These are phyloP conservation scores for Hemitrygon akajei DNA, from an alignment of 2,797 vertebrate species.

Conservation along the genomic window DNA sequence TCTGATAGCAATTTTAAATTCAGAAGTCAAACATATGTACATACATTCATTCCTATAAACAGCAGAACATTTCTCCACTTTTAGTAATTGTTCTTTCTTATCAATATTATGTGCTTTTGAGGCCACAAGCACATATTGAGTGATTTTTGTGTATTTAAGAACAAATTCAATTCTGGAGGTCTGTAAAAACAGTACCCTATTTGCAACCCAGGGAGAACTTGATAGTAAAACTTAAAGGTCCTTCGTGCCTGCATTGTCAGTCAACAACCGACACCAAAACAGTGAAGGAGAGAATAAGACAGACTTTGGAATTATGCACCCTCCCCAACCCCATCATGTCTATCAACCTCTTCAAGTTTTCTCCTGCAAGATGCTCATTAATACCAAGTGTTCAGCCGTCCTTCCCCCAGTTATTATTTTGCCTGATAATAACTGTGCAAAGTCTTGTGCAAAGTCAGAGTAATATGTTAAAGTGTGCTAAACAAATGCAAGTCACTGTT, in stretches of 20 bases:
- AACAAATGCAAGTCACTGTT: background rate
- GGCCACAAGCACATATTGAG: too few species aligned
- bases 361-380: background rate
- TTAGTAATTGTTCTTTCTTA: too few species aligned
- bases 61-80: too few species aligned
- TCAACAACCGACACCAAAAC: background rate
- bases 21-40: too few species aligned
- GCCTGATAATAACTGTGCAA: background rate
- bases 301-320: background rate
- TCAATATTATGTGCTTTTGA: too few species aligned
- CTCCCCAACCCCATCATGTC: too few species aligned
- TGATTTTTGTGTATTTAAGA: too few species aligned
- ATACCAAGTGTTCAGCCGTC: background rate
- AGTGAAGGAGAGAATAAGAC: background rate
- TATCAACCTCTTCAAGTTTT: background rate
- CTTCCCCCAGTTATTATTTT: background rate
- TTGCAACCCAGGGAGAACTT: too few species aligned
- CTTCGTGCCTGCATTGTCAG: background rate
- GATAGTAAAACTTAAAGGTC: background rate
- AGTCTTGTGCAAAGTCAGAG: background rate
- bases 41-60: too few species aligned
- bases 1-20: too few species aligned
- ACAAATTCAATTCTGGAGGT: too few species aligned
- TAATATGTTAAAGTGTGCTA: background rate
- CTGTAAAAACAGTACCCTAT: too few species aligned